Evolutionary conservation across 2,113 vertebrate species (phyloP).

Genomic region (Hirundichthys speculiger): DNA sequence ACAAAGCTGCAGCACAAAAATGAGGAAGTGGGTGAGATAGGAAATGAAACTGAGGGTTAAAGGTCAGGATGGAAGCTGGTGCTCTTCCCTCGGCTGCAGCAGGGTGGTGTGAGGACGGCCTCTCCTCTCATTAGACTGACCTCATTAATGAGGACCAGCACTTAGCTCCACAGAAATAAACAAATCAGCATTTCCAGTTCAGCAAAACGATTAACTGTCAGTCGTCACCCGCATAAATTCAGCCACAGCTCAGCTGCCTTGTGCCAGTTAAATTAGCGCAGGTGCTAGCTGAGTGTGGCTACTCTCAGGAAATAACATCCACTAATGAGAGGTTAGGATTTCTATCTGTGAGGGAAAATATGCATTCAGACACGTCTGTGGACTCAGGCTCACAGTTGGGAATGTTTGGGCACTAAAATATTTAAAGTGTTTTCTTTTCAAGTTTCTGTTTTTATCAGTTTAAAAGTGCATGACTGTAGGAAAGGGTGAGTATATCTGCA

Average conservation of each 20-base stretch:
- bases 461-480: too few species aligned
- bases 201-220: conserved; percentile 52
- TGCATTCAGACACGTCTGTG: conserved; percentile 10
- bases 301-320: conserved; percentile 24
- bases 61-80: not conserved
- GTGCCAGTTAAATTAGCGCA: conserved; percentile 32
- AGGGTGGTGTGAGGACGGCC: not conserved
- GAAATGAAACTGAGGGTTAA: not conserved
- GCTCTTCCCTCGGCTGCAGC: conserved; percentile 4
- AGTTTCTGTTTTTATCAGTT: too few species aligned
- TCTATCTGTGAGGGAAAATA: conserved; percentile 17
- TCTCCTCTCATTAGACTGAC: conserved; percentile 12
- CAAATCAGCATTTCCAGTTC: conserved; percentile 39
- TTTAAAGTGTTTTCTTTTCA: too few species aligned
- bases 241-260: conserved; percentile 26
- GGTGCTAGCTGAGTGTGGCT: conserved; percentile 26
- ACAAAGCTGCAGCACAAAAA: too few species aligned
- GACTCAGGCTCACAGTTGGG: too few species aligned
- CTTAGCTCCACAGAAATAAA: conserved; percentile 21
- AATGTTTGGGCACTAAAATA: too few species aligned
- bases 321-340: conserved; percentile 41
- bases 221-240: conserved; percentile 47
- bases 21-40: too few species aligned
- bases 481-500: too few species aligned
- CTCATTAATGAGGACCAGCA: conserved; percentile 10